Base-by-base conservation (phyloP, 2,888 invertebrate genomes). In the Aphodius sticticus region DNA sequence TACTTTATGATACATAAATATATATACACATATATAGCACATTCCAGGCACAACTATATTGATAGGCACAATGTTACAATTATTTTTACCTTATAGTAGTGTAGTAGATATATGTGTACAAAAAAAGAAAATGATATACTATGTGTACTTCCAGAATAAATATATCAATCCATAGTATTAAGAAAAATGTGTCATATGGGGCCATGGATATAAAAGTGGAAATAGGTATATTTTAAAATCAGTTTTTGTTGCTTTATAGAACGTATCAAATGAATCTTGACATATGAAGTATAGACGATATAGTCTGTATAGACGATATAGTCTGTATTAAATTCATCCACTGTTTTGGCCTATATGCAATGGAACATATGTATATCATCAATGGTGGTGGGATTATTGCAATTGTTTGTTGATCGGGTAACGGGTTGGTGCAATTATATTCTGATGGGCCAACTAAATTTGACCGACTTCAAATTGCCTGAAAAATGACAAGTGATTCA, bases 121-220 rank as follows among this genome's bases (percentile, higher is more conserved):
- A 26, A 53, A 53, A 53, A 26, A 53, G 4, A 53, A 53, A 12
- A 7, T 53, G 53, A 7, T 53, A 53, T 53, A 53, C 53, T 53
- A 53, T 53, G 53, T 53, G 53, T 53, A 53, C 53, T 53, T 53
- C 53, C 53, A 53, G 53, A 53, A 53, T 9, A 53, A 53, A 53
- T 53, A 53, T 53, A 53, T 53, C 53, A 53, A 72, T 72, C 72
- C 26, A 72, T 16, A 26, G 72, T 6, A 7, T 72, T 35, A 72
- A 72, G 72, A 72, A 35, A 74, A 26, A 16, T 36, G 74, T n/a
- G 37, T 37, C 37, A 74, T 36, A 74, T 12, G 74, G 74, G 74
- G 74, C 74, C 74, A 74, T 35, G 71, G 71, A 15, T 70, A 9
- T 70, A n/a, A n/a, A n/a, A 26, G 26, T 53, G 53, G 53, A 53